Conservation (phyloP, 2,888 invertebrate species). For the Meganola albula region DNA sequence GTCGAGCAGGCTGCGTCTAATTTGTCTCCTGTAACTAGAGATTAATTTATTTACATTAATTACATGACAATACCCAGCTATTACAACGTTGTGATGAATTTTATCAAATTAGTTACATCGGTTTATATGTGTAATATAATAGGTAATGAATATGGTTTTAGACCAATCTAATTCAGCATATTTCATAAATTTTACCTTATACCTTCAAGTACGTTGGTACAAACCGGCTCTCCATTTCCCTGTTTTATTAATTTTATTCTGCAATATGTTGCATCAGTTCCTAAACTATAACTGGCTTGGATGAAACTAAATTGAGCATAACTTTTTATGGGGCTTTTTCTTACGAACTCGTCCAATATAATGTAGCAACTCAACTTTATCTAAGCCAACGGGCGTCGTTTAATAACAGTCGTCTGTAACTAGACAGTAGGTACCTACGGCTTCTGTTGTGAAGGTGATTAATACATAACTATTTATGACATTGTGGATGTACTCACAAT, state of each 20-base stretch:
- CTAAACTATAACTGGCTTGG: conserved; percentile 57
- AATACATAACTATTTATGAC: too few relatives aligned
- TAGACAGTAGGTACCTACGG: too few relatives aligned
- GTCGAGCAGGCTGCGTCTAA: conserved; percentile 75
- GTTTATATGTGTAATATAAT: too few relatives aligned
- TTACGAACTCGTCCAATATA: conserved; percentile 47
- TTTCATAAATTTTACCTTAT: too few relatives aligned
- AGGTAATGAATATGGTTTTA: too few relatives aligned
- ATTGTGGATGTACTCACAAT: too few relatives aligned
- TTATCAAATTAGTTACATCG: conserved; percentile 7
- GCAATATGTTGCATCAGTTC: conserved; percentile 69
- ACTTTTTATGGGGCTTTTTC: conserved; percentile 65
- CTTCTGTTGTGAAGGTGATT: too few relatives aligned
- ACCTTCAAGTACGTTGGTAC: too few relatives aligned
- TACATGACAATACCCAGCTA: conserved; percentile 66
- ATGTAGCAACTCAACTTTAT: conserved; percentile 35
- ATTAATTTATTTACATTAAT: conserved; percentile 77
- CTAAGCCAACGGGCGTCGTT: conserved; percentile 15
- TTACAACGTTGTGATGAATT: conserved; percentile 30
- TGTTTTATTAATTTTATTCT: conserved; percentile 64
- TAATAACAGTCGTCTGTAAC: too few relatives aligned
- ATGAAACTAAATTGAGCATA: conserved; percentile 62
- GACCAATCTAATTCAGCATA: too few relatives aligned
- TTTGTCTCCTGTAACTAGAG: conserved; percentile 74
- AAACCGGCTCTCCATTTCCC: conserved; percentile 36